These are phyloP conservation scores for Leptodactylus fallax DNA, from an alignment of 2,797 vertebrate species.

Conservation along the genomic window DNA sequence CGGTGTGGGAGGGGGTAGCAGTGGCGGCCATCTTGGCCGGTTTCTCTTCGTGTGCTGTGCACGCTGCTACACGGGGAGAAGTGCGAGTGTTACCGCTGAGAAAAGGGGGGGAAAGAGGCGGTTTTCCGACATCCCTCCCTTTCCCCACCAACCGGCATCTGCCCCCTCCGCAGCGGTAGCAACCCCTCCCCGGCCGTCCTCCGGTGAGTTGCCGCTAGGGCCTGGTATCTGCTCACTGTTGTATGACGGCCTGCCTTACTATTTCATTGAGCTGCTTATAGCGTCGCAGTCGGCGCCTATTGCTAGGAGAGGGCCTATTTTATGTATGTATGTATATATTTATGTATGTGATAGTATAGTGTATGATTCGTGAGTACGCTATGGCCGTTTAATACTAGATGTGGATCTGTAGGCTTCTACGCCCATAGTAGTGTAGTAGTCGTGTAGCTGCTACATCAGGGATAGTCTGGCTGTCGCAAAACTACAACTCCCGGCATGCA, in stretches of 20 bases:
- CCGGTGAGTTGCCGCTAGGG: slow-evolving; percentile 12
- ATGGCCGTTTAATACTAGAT: no score
- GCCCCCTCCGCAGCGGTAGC: not conserved
- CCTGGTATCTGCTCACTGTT: not conserved
- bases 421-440: no score
- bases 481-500: no score
- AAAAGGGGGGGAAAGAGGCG: not conserved
- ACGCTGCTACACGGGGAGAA: slow-evolving; percentile 27
- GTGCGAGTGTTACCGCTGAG: slow-evolving; percentile 16
- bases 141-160: not conserved
- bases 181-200: not conserved
- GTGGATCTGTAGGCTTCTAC: no score
- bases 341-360: no score
- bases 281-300: no score
- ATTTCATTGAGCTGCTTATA: no score
- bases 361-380: no score
- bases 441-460: no score
- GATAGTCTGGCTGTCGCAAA: no score
- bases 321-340: no score
- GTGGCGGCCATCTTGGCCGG: slow-evolving; percentile 47
- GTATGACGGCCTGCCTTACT: not conserved
- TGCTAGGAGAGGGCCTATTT: no score
- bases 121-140: not conserved
- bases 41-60: slow-evolving; percentile 26
- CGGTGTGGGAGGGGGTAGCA: not conserved